phyloP scores from a whole-genome alignment of 2,797 vertebrate species.

The Aulostomus chinensis region DNA sequence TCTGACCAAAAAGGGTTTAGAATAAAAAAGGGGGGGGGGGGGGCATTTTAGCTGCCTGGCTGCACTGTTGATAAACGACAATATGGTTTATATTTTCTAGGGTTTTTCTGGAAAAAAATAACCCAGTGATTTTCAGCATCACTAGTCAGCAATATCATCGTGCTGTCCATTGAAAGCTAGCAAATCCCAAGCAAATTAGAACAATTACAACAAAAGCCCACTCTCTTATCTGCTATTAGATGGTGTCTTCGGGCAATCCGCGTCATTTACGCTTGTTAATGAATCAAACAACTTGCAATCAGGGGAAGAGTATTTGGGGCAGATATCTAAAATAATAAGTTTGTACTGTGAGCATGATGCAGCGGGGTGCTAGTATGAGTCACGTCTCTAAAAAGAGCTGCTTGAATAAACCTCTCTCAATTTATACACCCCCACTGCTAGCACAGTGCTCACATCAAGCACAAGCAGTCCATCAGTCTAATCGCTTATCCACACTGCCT shows the following conservation, averaged over 20 bases:
- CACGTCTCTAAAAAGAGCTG: slow-evolving; percentile 69
- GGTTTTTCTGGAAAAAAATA: too few relatives aligned
- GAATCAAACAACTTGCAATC: slow-evolving; percentile 41
- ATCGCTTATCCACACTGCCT: slow-evolving; percentile 64
- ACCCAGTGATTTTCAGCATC: too few relatives aligned
- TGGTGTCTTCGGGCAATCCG: slow-evolving; percentile 22
- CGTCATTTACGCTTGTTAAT: slow-evolving; percentile 28
- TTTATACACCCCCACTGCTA: slow-evolving; percentile 72
- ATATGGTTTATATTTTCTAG: too few relatives aligned
- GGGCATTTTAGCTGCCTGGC: too few relatives aligned
- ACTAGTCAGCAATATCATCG: not conserved
- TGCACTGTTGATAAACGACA: too few relatives aligned
- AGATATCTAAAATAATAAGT: slow-evolving; percentile 56
- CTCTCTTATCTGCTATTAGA: slow-evolving; percentile 21
- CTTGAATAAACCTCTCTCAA: slow-evolving; percentile 72
- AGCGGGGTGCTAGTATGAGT: slow-evolving; percentile 64
- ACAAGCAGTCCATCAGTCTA: slow-evolving; percentile 65
- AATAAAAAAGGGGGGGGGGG: too few relatives aligned
- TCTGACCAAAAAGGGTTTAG: too few relatives aligned
- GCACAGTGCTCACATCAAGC: slow-evolving; percentile 61
- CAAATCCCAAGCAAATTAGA: slow-evolving; percentile 13
- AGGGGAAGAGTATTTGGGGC: slow-evolving; percentile 42
- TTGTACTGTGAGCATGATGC: slow-evolving; percentile 52
- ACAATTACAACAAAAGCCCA: slow-evolving; percentile 19
- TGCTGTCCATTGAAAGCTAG: slow-evolving; percentile 2